A percentile compares a stretch with the other conserved stretches of the same genome.
phyloP scores from a whole-genome alignment of 2,888 invertebrate species.

The Tanytarsus gracilentus region DNA sequence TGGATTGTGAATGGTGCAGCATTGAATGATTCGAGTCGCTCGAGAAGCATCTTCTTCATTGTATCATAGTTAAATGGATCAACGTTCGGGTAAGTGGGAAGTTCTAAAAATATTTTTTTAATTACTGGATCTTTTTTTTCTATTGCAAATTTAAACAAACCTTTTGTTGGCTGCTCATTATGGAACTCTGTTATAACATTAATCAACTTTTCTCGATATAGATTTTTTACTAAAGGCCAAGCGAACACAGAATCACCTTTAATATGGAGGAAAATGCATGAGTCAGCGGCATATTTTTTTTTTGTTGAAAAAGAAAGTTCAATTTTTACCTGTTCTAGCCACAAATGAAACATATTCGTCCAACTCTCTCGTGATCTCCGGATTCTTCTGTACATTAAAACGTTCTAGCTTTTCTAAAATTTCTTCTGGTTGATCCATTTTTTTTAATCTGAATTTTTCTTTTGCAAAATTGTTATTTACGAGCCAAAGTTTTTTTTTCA shows the following conservation, averaged over 20 bases:
- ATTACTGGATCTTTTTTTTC: not conserved
- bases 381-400: constrained; percentile 65
- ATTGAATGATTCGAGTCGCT: constrained; percentile 71
- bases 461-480: too few species aligned
- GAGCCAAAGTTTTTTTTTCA: too few species aligned
- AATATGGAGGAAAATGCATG: too few species aligned
- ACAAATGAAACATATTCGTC: constrained; percentile 64
- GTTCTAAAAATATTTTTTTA: constrained; percentile 47
- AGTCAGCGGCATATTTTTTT: too few species aligned
- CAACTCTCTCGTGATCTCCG: constrained; percentile 77
- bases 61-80: constrained; percentile 83
- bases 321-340: constrained; percentile 41
- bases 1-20: constrained; percentile 95
- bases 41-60: constrained; percentile 73
- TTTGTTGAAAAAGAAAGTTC: too few species aligned
- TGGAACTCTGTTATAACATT: constrained; percentile 81
- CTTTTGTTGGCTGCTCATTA: constrained; percentile 59
- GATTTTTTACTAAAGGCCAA: constrained; percentile 78
- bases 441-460: not conserved
- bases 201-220: constrained; percentile 79
- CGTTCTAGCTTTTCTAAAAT: constrained; percentile 74
- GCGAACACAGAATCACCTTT: constrained; percentile 90
- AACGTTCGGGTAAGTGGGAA: constrained; percentile 81
- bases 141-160: constrained; percentile 32
- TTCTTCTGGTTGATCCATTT: constrained; percentile 79